Evolutionary conservation across 2,797 vertebrate species (phyloP).

Genomic region (Parambassis ranga): DNA sequence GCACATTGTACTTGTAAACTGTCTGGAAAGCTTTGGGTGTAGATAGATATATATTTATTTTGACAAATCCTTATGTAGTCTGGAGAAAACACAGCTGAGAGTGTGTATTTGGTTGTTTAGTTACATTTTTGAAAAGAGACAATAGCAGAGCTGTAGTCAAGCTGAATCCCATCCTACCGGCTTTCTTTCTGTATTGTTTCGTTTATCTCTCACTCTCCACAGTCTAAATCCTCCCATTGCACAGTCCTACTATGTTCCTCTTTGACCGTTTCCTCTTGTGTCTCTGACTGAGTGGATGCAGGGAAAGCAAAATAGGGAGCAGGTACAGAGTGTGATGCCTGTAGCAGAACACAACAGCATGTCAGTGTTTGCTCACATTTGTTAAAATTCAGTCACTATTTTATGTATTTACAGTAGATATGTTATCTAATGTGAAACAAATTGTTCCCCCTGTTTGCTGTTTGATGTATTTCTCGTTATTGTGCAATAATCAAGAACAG

Average conservation of each 20-base stretch:
- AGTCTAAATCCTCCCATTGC: constrained; percentile 12
- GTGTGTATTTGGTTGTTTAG: constrained; percentile 16
- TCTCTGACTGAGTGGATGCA: neutral
- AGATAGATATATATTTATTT: constrained; percentile 7
- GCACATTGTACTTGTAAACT: no score
- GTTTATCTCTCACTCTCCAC: constrained; percentile 19
- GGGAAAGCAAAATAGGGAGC: constrained; percentile 2
- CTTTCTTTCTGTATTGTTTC: constrained; percentile 19
- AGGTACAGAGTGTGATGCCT: neutral
- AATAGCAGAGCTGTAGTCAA: constrained; percentile 15
- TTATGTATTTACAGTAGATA: neutral
- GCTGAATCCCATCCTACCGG: constrained; percentile 14
- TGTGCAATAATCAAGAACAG: neutral
- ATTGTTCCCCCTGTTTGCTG: constrained; percentile 1
- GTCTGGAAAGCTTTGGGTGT: no score
- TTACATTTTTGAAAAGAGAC: constrained; percentile 25
- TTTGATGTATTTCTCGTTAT: no score
- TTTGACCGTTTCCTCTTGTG: neutral
- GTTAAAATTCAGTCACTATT: neutral
- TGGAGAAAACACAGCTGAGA: neutral
- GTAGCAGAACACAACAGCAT: neutral
- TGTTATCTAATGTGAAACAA: constrained; percentile 3
- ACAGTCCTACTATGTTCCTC: neutral
- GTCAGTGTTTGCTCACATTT: neutral
- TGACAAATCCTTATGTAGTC: neutral